Base-by-base conservation (phyloP, 2,113 vertebrate species). In the Varanus komodoensis region DNA sequence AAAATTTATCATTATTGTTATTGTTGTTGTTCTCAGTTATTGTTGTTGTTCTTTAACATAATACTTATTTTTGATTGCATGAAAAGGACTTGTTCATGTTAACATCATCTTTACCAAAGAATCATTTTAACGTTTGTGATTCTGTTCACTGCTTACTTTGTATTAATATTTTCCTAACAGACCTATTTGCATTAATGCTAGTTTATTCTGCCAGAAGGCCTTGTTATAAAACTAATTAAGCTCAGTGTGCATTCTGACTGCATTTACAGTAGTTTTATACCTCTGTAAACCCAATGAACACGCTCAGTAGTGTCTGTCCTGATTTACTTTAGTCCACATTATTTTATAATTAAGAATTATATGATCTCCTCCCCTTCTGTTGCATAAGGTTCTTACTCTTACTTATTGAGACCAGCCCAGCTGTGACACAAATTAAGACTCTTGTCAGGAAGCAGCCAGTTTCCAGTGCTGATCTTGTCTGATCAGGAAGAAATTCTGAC, bases 401-500 rank as follows among this genome's bases (percentile, higher is more conserved):
- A 91, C 95, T 94, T 92, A 73, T 82, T 50, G 92, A 91, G 64
- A 85, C 89, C 93, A 94, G 92, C 87, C 64, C 87, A 92, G 32
- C 90, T 95, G 92, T 94, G 95, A 82, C 74, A 93, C 88, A 95
- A 94, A 8, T 78, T 86, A 90, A 89, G 92, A 80, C 69, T 0
- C 79, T 87, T 95, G 89, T 93, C 91, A 94, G 93, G 90, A 89
- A 94, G 90, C 88, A 93, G 74, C 90, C 86, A 78, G 79, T 79
- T 80, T 44, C 34, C 54, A 77, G 3, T 64, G 29, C 17, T 57
- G 68, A 48, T 73, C 17, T 82, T 64, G 14, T 14, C 67, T 57
- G 82, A 15, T 50, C 27, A 44, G 8, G 79, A 8, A 6, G 50
- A 73, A 82, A 79, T 27, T 54, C n/a, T 69, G 77, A 50, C 8